phyloP scores from a whole-genome alignment of 2,113 vertebrate species.

The Beaufortia kweichowensis region DNA sequence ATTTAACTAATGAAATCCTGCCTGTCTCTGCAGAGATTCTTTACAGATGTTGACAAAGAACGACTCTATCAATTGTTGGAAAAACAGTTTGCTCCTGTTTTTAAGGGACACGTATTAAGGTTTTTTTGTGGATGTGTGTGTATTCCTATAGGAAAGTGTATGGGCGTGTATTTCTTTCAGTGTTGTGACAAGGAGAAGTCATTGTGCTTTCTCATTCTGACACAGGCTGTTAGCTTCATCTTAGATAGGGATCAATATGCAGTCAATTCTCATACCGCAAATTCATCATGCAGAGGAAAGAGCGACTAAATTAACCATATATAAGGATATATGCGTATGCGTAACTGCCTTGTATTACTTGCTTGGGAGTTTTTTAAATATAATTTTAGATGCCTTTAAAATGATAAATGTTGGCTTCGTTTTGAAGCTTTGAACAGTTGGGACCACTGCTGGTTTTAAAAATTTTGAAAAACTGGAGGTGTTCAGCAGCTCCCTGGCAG shows the following conservation, averaged over 20 bases:
- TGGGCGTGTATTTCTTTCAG: slow-evolving; percentile 35
- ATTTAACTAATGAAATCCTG: slow-evolving; percentile 99
- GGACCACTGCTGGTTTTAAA: slow-evolving; percentile 9
- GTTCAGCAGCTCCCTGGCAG: slow-evolving; percentile 29
- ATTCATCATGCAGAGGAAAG: slow-evolving; percentile 16
- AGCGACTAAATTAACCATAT: slow-evolving; percentile 19
- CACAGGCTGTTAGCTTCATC: slow-evolving; percentile 47
- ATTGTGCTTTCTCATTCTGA: slow-evolving; percentile 48
- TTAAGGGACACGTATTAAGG: slow-evolving; percentile 44
- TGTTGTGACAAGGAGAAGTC: slow-evolving; percentile 51
- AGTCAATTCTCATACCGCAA: slow-evolving; percentile 32
- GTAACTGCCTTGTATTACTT: not conserved
- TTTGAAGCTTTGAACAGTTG: slow-evolving; percentile 15
- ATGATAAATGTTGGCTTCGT: slow-evolving; percentile 18
- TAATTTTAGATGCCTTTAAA: not conserved
- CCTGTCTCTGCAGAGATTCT: slow-evolving; percentile 97
- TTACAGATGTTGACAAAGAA: slow-evolving; percentile 96
- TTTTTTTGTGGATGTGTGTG: slow-evolving; percentile 32
- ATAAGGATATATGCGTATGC: not conserved
- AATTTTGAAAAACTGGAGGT: slow-evolving; percentile 38
- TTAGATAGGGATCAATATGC: slow-evolving; percentile 48
- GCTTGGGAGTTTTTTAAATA: not conserved
- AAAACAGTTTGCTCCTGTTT: slow-evolving; percentile 64
- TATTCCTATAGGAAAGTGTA: slow-evolving; percentile 28
- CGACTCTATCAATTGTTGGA: slow-evolving; percentile 84